Conservation (phyloP, 2,888 invertebrate genomes). For the Tetragonula carbonaria region DNA sequence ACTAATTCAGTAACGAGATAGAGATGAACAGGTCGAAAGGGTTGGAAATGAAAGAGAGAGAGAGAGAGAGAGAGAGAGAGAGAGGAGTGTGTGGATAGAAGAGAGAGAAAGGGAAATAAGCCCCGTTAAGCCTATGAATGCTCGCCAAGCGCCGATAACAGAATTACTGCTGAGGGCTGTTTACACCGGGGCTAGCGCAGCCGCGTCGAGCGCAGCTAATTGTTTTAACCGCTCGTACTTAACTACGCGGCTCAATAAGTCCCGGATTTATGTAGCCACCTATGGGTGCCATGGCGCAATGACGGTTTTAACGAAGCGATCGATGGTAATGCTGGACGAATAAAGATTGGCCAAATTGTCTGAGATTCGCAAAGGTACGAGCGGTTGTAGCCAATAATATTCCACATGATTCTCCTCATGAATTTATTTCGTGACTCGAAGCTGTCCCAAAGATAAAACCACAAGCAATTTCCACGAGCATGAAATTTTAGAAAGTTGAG, state of each 20-base stretch:
- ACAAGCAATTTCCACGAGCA: too few species aligned
- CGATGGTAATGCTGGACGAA: constrained; percentile 41
- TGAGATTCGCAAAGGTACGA: not conserved
- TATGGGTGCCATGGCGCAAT: constrained; percentile 48
- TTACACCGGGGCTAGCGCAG: constrained; percentile 65
- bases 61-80: not conserved
- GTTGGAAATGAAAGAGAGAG: not conserved
- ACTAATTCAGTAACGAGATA: constrained; percentile 33
- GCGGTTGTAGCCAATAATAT: not conserved
- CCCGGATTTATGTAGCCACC: constrained; percentile 69
- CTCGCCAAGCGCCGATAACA: constrained; percentile 75
- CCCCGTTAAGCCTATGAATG: constrained; percentile 72
- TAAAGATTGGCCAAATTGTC: constrained; percentile 24
- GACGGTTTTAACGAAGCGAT: constrained; percentile 51
- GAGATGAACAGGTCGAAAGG: not conserved
- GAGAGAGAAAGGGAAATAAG: constrained; percentile 60
- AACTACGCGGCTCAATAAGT: constrained; percentile 71
- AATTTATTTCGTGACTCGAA: not conserved
- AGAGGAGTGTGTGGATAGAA: constrained; percentile 7
- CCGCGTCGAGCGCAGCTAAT: constrained; percentile 63
- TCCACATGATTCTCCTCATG: not conserved
- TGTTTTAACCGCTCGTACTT: constrained; percentile 72
- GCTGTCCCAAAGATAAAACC: not conserved
- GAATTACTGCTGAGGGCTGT: constrained; percentile 74
- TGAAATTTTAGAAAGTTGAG: too few species aligned